These are phyloP conservation scores for Diaprepes abbreviatus DNA, from an alignment of 2,888 invertebrate genomes.

Conservation along the genomic window DNA sequence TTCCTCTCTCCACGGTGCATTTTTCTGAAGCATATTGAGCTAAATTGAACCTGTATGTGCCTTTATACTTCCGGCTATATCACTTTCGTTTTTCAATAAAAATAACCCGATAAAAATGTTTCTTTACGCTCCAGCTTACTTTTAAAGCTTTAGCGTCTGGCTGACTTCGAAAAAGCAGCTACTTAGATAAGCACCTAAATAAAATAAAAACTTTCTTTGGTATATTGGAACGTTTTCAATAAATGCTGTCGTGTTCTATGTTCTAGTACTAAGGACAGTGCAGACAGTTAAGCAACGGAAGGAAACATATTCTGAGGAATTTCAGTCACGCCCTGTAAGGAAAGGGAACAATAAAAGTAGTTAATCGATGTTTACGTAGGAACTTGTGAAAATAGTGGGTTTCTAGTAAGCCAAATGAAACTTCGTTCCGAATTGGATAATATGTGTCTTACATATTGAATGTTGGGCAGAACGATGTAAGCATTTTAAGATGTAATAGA, in stretches of 20 bases:
- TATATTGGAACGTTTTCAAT: slow-evolving; percentile 34
- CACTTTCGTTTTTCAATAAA: slow-evolving; percentile 41
- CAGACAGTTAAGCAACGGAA: background rate
- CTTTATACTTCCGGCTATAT: slow-evolving; percentile 16
- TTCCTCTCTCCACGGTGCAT: slow-evolving; percentile 23
- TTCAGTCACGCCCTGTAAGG: no score
- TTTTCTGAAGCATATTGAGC: slow-evolving; percentile 24
- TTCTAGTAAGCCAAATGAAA: no score
- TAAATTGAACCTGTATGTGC: slow-evolving; percentile 21
- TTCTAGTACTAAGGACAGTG: background rate
- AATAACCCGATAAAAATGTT: slow-evolving; percentile 38
- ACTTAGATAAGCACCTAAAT: slow-evolving; percentile 44
- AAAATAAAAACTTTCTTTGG: slow-evolving; percentile 31
- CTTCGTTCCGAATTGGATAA: no score
- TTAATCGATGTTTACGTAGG: no score
- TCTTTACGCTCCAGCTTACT: slow-evolving; percentile 24
- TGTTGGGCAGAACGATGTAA: no score
- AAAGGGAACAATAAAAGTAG: no score
- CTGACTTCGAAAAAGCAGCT: slow-evolving; percentile 38
- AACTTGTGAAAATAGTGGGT: no score
- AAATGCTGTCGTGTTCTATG: slow-evolving; percentile 28
- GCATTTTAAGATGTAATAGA: no score
- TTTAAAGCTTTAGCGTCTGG: slow-evolving; percentile 25
- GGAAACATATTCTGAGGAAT: no score
- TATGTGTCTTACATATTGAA: no score